Base-by-base conservation (phyloP, 2,797 vertebrate genomes). In the Acipenser oxyrinchus region DNA sequence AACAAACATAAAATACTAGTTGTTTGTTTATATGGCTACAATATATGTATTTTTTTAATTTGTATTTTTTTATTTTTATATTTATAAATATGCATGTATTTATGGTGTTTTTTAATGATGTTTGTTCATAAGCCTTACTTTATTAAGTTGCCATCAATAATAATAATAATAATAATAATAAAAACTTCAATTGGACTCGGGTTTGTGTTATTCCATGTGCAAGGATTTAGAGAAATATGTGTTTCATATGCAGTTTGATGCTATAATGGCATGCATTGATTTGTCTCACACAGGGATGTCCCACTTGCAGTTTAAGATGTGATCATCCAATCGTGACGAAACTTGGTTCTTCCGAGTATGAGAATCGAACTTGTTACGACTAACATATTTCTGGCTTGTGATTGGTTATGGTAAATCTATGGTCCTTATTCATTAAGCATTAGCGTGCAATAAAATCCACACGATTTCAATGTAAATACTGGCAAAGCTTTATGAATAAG, bases 71-170 rank as follows among this genome's bases (percentile, higher is more conserved):
- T 79, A 84, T 85, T 86, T 88, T 82, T 79, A 85, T 90, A 86
- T 88, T 78, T 85, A 70, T 84, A 77, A 83, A 88, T 85, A 88
- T 86, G 80, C 84, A 86, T 91, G 89, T 86, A 84, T 91, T 90
- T 90, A 87, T 77, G 86, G 87, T 90, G 87, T 90, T 88, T 89
- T 87, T 87, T 55, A 18, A 88, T 77, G 79, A 89, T 90, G 86
- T 90, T 87, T 87, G 87, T 89, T 91, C 87, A 90, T 88, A 75
- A 85, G 88, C 88, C 89, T 91, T 92, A 90, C 87, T 86, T 87
- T 86, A 77, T 89, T 90, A 81, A 84, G 87, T 91, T 91, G 86
- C 87, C 89, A 91, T 91, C 85, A 76, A 86, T 81, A 60, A 69
- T 63, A 62, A 66, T 37, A 37, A 37, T 37, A 88, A 66, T 60